Percentiles rank a stretch among this genome's conserved stretches.
Conservation (phyloP, 2,113 vertebrate species). For the Delphinus delphis region DNA sequence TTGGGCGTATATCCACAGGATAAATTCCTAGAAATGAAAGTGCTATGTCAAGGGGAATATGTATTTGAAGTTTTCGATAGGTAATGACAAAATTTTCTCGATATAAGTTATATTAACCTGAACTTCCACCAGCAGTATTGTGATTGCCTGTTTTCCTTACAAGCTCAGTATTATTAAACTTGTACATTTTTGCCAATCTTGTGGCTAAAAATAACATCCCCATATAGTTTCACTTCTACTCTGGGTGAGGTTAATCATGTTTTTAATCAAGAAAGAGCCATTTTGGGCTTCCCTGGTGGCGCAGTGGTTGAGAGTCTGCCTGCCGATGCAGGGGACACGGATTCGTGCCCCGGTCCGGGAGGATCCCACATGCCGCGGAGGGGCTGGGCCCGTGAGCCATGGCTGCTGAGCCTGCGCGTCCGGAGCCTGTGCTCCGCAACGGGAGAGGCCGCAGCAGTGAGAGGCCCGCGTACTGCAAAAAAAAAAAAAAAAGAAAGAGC, state of each 20-base stretch:
- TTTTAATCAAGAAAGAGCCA: neutral
- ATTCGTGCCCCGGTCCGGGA: too few species aligned
- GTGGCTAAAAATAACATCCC: neutral
- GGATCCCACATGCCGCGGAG: too few species aligned
- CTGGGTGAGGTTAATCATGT: neutral
- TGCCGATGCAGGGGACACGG: too few species aligned
- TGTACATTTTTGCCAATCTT: neutral
- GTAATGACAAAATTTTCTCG: neutral
- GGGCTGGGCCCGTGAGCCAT: too few species aligned
- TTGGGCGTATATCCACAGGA: neutral
- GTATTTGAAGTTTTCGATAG: neutral
- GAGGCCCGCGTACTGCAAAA: too few species aligned
- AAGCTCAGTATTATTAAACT: neutral
- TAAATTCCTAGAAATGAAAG: neutral
- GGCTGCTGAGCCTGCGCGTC: too few species aligned
- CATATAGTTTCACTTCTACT: neutral
- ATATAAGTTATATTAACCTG: neutral
- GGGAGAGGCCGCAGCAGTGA: too few species aligned
- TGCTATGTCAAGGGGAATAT: neutral
- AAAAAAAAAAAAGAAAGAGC: neutral
- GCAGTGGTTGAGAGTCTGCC: too few species aligned
- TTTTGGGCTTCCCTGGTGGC: neutral
- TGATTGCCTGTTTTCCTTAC: neutral
- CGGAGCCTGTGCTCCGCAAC: too few species aligned
- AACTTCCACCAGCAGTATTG: too few species aligned